Evolutionary conservation across 2,797 vertebrate species (phyloP), one percentile per base, ranked within the genome.

Genomic region (Acipenser oxyrinchus): DNA sequence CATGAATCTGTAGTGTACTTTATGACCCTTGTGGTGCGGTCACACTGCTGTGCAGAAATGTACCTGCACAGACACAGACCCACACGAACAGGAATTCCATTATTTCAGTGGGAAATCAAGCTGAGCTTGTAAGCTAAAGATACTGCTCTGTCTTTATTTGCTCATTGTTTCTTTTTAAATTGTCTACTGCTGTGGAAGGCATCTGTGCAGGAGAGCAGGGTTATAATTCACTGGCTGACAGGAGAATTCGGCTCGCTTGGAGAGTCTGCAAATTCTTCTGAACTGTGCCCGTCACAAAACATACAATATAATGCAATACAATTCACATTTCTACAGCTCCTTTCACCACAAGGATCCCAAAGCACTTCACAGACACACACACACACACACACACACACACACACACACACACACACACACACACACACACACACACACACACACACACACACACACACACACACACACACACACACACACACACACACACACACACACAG

Each of bases 101-200:
- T 62, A 13, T 60, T 60, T 60, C 8, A 8, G 9, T 62, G 7
- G 8, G 60, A 62, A 62, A 62, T 62, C 60, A 62, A 37, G 60
- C 48, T 18, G 6, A 15, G 60, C 15, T 37, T 62, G 60, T 62
- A 62, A 62, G 11, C 15, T 62, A 37, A 2, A 10, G 60, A 62
- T 37, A 62, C 23, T 18, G 60, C 60, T 37, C 60, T 13, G 7
- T 37, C 18, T 62, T 62, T 48, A 62, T 62, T 62, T 62, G n/a
- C 60, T 62, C 48, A 18, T 18, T 10, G 10, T 62, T 37, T 62
- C 60, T 9, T 62, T 62, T 37, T 48, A 62, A 62, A 62, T 62
- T 48, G 18, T 18, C 8, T 37, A 62, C 48, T 8, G 60, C 18
- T 62, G 55, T 58, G 55, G 55, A 10, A 58, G 55, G n/a, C 55